A percentile compares a stretch with the other conserved stretches of the same genome.
Conservation (phyloP, 2,113 vertebrate species). For the Microcebus lehilahytsara region DNA sequence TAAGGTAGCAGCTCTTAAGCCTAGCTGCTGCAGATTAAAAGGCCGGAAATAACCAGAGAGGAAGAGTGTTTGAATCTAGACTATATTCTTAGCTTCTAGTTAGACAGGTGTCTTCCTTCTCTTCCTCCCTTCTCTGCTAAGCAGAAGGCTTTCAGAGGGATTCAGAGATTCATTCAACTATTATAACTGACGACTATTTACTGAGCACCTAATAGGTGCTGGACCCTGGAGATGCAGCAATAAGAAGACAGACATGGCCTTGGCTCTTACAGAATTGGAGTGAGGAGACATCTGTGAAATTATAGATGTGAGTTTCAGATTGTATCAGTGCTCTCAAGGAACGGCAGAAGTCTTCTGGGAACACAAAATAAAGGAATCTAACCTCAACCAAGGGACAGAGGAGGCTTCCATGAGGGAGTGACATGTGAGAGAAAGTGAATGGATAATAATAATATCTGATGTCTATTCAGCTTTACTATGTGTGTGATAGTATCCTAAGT, state of each 20-base stretch:
- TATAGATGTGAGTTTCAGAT: not conserved
- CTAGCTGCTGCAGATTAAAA: not conserved
- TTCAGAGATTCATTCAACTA: not conserved
- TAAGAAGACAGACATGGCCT: not conserved
- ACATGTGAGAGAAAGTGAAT: not conserved
- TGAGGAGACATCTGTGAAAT: not conserved
- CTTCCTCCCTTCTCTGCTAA: not conserved
- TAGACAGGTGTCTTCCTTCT: not conserved
- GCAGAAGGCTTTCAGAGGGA: not conserved
- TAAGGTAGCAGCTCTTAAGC: not conserved
- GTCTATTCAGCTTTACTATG: not conserved
- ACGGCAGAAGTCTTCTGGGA: not conserved
- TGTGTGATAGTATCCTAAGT: not conserved
- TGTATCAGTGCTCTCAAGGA: not conserved
- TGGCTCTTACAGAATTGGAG: not conserved
- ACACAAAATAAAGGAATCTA: not conserved
- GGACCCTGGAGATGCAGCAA: not conserved
- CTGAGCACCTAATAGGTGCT: not conserved
- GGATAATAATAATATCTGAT: not conserved
- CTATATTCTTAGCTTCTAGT: not conserved
- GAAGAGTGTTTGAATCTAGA: not conserved
- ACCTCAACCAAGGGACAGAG: not conserved
- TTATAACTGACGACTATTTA: not conserved
- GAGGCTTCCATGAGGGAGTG: not conserved
- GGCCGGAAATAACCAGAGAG: not conserved